Percentiles rank a stretch among this genome's conserved stretches.
Conservation (phyloP, 2,797 vertebrate genomes). For the Hoplostethus mediterraneus region DNA sequence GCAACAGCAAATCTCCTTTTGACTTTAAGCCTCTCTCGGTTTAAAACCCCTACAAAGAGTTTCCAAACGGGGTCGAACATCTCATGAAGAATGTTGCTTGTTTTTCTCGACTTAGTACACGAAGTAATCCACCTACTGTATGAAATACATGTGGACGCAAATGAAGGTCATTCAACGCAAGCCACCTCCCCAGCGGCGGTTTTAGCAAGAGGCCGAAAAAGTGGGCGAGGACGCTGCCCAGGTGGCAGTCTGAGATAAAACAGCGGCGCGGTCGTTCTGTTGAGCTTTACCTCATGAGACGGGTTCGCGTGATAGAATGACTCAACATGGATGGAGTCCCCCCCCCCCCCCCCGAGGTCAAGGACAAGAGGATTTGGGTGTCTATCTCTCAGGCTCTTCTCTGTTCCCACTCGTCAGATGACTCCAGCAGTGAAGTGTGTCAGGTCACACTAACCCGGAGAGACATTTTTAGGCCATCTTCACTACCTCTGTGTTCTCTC, state of each 20-base stretch:
- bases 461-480: slow-evolving; percentile 60
- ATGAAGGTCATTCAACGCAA: slow-evolving; percentile 16
- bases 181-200: slow-evolving; percentile 24
- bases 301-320: slow-evolving; percentile 49
- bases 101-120: slow-evolving; percentile 57
- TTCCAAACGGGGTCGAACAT: slow-evolving; percentile 61
- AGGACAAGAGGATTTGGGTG: slow-evolving; percentile 45
- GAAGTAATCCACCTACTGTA: slow-evolving; percentile 22
- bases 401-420: slow-evolving; percentile 52
- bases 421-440: slow-evolving; percentile 40
- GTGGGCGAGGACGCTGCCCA: slow-evolving; percentile 42
- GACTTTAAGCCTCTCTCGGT: slow-evolving; percentile 72
- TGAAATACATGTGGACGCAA: slow-evolving; percentile 41
- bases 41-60: slow-evolving; percentile 72
- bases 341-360: slow-evolving; percentile 52
- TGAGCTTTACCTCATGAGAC: slow-evolving; percentile 47
- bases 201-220: slow-evolving; percentile 45
- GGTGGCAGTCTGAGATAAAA: slow-evolving; percentile 52
- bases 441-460: slow-evolving; percentile 63
- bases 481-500: slow-evolving; percentile 43
- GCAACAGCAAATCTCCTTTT: slow-evolving; percentile 74
- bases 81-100: slow-evolving; percentile 68
- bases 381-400: slow-evolving; percentile 39
- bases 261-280: slow-evolving; percentile 48
- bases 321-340: slow-evolving; percentile 48